Base-by-base conservation (phyloP, 2,888 invertebrate genomes). In the Cheilosia soror region DNA sequence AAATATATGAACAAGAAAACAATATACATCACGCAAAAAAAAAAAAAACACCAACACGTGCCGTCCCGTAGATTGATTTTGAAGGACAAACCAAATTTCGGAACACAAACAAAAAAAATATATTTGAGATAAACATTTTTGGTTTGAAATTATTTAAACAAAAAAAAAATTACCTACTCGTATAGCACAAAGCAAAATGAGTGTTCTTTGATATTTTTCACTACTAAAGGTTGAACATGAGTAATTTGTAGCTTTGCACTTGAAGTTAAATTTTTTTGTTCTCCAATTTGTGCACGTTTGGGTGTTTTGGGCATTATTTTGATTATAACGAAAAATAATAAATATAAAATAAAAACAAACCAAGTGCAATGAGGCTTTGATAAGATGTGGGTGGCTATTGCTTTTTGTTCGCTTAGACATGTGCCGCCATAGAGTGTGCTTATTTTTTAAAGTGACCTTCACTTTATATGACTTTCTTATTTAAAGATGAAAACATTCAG, bases 61-160 rank as follows among this genome's bases (percentile, higher is more conserved):
- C 68, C 80, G 55, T 51, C 37, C 37, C 49, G 44, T 33, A 68
- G 68, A 73, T 55, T 62, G 53, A 68, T 68, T 73, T 55, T 80
- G 80, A 73, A 80, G 80, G 80, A 80, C 80, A 80, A 62, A 66
- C 55, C 37, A 60, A 75, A 68, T 60, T 51, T 60, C 2, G 15
- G 27, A 29, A 47, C 27, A 33, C 13, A 49, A 29, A 44, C 20
- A 31, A 33, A 75, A 31, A 29, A 47, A 73, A 44, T 44, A 58
- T 62, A 31, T 57, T 65, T 63, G 33, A 78, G 72, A 79, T 79
- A 72, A 79, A 79, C 79, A 79, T 60, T 57, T 71, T 53, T 37
- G 37, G 20, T 51, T 37, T n/a, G 40, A 72, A 72, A 51, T 71
- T 71, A 47, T n/a, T 33, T 49, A 60, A n/a, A 49, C 42, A 42